Evolutionary conservation across 2,888 invertebrate species (phyloP).

Genomic region (Coleophora flavipennella): DNA sequence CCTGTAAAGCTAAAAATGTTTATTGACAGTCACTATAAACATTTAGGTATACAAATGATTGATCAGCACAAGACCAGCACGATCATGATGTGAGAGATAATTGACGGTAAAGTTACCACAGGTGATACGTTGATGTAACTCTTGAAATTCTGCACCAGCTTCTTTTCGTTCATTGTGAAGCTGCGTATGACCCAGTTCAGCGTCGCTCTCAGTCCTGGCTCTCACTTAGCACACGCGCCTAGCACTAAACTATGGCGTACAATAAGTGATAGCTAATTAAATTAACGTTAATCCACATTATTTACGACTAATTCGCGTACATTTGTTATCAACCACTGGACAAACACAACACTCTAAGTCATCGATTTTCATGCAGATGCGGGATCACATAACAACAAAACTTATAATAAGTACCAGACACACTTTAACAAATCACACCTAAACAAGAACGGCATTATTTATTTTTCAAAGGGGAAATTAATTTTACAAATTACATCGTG

Average conservation of each 20-base stretch:
- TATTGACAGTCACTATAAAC: too few species aligned
- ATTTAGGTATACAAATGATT: too few species aligned
- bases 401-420: slow-evolving; percentile 7
- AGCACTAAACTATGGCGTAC: slow-evolving; percentile 23
- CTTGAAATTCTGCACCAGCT: slow-evolving; percentile 68
- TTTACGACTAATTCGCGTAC: slow-evolving; percentile 37
- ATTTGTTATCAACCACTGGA: slow-evolving; percentile 55
- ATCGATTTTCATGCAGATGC: too few species aligned
- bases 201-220: slow-evolving; percentile 21
- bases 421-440: slow-evolving; percentile 16
- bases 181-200: slow-evolving; percentile 48
- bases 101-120: slow-evolving; percentile 39
- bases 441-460: slow-evolving; percentile 12
- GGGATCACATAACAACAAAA: too few species aligned
- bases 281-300: slow-evolving; percentile 47
- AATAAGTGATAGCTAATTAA: slow-evolving; percentile 26
- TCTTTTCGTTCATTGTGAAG: slow-evolving; percentile 69
- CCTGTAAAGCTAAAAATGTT: too few species aligned
- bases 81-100: slow-evolving; percentile 13
- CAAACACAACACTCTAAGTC: slow-evolving; percentile 21
- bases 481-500: slow-evolving; percentile 11
- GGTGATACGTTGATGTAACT: slow-evolving; percentile 68
- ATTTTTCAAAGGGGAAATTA: slow-evolving; percentile 16
- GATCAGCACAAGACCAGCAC: too few species aligned
- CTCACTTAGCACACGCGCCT: slow-evolving; percentile 17